Percentiles rank a stretch among this genome's conserved stretches.
Evolutionary conservation across 2,888 invertebrate species (phyloP).

Genomic region (Chamaedrilus cognettii): DNA sequence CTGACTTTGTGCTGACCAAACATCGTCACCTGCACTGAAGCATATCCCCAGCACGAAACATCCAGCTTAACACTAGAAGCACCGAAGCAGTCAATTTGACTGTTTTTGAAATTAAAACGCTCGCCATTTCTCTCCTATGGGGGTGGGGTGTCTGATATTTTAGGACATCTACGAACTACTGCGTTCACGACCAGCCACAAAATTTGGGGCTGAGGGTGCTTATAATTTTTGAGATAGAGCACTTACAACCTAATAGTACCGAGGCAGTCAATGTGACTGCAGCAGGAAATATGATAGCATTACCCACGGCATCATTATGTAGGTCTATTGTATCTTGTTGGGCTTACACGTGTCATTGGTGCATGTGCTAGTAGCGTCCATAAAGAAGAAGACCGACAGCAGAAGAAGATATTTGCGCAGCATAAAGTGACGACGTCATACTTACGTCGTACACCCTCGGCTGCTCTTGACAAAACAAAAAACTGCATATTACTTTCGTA

Average conservation of each 20-base stretch:
- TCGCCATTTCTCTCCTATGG: background rate
- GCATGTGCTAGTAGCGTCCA: slow-evolving; percentile 11
- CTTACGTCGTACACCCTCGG: slow-evolving; percentile 5
- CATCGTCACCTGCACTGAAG: no score
- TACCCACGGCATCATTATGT: slow-evolving; percentile 4
- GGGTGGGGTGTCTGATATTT: slow-evolving; percentile 17
- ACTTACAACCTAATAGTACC: slow-evolving; percentile 15
- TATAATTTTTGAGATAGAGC: slow-evolving; percentile 16
- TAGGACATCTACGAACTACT: slow-evolving; percentile 15
- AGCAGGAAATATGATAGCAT: slow-evolving; percentile 11
- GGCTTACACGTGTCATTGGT: slow-evolving; percentile 6
- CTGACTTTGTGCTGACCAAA: no score
- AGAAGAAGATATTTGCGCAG: slow-evolving; percentile 14
- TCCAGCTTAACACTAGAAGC: slow-evolving; percentile 15
- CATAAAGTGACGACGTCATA: slow-evolving; percentile 9
- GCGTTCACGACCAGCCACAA: slow-evolving; percentile 3
- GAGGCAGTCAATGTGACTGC: slow-evolving; percentile 12
- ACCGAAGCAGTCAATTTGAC: slow-evolving; percentile 16
- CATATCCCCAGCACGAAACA: no score
- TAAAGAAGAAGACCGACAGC: slow-evolving; percentile 13
- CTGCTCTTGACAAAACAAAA: slow-evolving; percentile 17
- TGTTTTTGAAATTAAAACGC: slow-evolving; percentile 15
- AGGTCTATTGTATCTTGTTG: slow-evolving; percentile 13
- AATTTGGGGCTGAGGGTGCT: slow-evolving; percentile 12
- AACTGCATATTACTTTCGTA: slow-evolving; percentile 13